These are phyloP conservation scores for Physella acuta DNA, from an alignment of 1,140 invertebrate species.

Conservation along the genomic window DNA sequence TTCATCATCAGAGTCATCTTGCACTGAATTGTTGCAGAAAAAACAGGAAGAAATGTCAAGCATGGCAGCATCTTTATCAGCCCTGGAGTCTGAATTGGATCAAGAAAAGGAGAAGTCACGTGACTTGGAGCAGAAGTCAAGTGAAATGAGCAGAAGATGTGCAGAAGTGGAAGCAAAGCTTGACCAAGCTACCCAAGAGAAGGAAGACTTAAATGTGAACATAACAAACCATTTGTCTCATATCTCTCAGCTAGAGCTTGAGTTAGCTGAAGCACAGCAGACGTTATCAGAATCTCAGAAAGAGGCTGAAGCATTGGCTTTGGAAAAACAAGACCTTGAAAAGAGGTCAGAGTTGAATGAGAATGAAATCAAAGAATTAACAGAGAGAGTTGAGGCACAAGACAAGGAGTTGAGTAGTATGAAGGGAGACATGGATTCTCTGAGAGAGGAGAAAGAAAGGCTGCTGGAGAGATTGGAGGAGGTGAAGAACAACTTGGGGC, in stretches of 20 bases:
- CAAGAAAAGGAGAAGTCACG: neutral
- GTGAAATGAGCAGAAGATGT: neutral
- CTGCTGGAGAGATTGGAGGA: neutral
- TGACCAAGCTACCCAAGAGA: neutral
- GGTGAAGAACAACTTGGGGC: neutral
- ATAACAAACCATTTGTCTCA: neutral
- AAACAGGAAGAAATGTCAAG: slow-evolving; percentile 3
- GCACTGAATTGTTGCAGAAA: neutral
- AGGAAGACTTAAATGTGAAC: too few species aligned
- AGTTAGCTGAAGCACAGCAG: slow-evolving; percentile 8
- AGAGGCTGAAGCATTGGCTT: slow-evolving; percentile 8
- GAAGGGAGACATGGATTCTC: neutral
- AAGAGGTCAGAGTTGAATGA: neutral
- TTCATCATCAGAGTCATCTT: neutral
- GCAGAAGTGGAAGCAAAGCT: neutral
- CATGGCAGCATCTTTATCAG: neutral
- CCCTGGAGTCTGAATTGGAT: neutral
- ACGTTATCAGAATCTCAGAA: slow-evolving; percentile 18
- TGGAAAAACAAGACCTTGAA: neutral
- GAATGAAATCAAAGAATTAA: neutral
- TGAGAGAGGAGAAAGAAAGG: neutral
- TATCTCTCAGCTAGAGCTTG: neutral
- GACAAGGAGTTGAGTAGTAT: slow-evolving; percentile 2
- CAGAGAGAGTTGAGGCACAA: neutral
- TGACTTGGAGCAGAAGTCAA: neutral